phyloP scores from a whole-genome alignment of 2,888 invertebrate species.

The Germaria angustata region DNA sequence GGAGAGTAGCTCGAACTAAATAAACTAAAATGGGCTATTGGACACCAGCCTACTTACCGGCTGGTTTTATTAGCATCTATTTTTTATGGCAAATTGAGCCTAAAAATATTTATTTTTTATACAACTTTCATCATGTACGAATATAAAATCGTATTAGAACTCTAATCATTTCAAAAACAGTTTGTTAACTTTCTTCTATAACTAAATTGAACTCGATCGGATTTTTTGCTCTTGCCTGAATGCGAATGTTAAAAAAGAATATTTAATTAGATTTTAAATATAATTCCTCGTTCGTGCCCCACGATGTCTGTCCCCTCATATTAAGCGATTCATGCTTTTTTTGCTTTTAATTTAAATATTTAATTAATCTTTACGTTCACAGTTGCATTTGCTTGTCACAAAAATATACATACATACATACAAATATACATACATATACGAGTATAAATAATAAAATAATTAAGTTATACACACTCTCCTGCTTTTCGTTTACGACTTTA shows the following conservation, averaged over 20 bases:
- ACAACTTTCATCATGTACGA: too few relatives aligned
- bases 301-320: not conserved
- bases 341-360: constrained; percentile 11
- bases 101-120: too few relatives aligned
- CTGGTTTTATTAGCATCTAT: too few relatives aligned
- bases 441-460: not conserved
- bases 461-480: not conserved
- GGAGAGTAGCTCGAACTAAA: too few relatives aligned
- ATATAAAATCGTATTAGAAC: too few relatives aligned
- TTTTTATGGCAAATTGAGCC: too few relatives aligned
- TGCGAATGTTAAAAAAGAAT: not conserved
- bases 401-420: not conserved
- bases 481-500: not conserved
- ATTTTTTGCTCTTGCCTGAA: too few relatives aligned
- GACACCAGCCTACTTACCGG: too few relatives aligned
- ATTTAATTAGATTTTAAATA: not conserved
- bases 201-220: too few relatives aligned
- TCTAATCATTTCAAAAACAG: too few relatives aligned
- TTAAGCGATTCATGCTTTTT: not conserved
- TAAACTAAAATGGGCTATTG: too few relatives aligned
- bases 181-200: too few relatives aligned
- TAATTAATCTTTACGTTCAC: constrained; percentile 22
- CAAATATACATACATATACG: not conserved
- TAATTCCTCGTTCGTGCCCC: not conserved
- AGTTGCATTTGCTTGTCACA: constrained; percentile 18